Base-by-base conservation (phyloP, 2,797 vertebrate genomes). In the Malurus leucopterus region DNA sequence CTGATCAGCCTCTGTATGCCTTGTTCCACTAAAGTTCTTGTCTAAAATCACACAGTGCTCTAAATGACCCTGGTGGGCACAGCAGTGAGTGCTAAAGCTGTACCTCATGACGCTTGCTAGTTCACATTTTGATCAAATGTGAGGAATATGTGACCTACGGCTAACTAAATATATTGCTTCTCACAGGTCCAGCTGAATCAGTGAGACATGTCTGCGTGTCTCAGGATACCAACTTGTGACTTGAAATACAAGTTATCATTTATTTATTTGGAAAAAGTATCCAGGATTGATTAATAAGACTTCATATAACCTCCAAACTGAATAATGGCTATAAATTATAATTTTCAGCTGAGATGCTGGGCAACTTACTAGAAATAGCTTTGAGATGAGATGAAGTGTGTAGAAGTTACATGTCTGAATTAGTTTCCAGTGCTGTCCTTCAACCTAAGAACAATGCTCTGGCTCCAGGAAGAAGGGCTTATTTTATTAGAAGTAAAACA, bases 161-260 rank as follows among this genome's bases (percentile, higher is more conserved):
- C 75, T 73, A 72, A 34, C 8, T 54, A 62, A 86, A 76, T 10
- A 4, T 64, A 22, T 5, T 38, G 15, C 46, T 86, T 77, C 61
- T 40, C 47, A 63, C 46, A 53, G 6, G 23, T 40, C 30, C 81
- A 74, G 24, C 74, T 81, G 79, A 89, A 73, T 91, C 86, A 64
- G 59, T 90, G 89, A 82, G 78, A 86, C 1, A 0, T 86, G 64
- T 68, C 8, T 12, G 27, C 44, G 16, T 84, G 30, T 82, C 61
- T 90, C 73, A 86, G 84, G 41, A 67, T 34, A 57, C 21, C 8
- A 84, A 55, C 55, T 46, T 74, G 46, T 19, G 32, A 92, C 29
- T 93, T 91, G 84, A 93, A 88, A 62, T 24, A 51, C 58, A 49
- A 70, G 27, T 93, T 95, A 94, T 86, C 93, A 86, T 86, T 67